phyloP scores from a whole-genome alignment of 1,140 invertebrate species.

The Oryctes rhinoceros region DNA sequence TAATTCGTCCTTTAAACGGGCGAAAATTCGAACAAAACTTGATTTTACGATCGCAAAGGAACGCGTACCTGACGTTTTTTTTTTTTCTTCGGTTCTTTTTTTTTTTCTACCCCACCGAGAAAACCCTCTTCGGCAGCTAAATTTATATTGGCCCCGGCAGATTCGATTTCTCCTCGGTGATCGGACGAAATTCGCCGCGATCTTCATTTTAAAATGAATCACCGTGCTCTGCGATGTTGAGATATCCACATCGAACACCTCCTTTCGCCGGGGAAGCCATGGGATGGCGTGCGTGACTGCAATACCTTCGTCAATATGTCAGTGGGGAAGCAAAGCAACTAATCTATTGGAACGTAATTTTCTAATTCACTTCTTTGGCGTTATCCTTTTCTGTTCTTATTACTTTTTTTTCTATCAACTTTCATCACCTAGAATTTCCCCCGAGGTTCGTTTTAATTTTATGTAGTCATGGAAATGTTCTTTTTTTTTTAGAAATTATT shows the following conservation, averaged over 20 bases:
- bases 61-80: background rate
- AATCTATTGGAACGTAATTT: conserved; percentile 21
- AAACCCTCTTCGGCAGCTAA: background rate
- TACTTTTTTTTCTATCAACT: background rate
- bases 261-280: background rate
- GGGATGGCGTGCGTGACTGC: conserved; percentile 17
- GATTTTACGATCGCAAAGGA: background rate
- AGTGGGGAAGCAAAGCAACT: conserved; percentile 13
- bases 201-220: conserved; percentile 29
- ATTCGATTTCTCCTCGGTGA: background rate
- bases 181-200: background rate
- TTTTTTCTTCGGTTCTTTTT: background rate
- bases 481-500: too few relatives aligned
- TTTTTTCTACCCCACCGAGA: background rate
- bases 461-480: background rate
- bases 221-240: background rate
- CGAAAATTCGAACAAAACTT: conserved; percentile 12
- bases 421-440: background rate
- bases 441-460: background rate
- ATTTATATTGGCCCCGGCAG: conserved; percentile 15
- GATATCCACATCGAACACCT: background rate
- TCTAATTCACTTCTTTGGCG: background rate
- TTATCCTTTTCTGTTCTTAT: background rate
- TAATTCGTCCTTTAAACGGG: conserved; percentile 12
- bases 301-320: conserved; percentile 29